Conservation (phyloP, 2,888 invertebrate genomes). For the Strigamia transsilvanica region DNA sequence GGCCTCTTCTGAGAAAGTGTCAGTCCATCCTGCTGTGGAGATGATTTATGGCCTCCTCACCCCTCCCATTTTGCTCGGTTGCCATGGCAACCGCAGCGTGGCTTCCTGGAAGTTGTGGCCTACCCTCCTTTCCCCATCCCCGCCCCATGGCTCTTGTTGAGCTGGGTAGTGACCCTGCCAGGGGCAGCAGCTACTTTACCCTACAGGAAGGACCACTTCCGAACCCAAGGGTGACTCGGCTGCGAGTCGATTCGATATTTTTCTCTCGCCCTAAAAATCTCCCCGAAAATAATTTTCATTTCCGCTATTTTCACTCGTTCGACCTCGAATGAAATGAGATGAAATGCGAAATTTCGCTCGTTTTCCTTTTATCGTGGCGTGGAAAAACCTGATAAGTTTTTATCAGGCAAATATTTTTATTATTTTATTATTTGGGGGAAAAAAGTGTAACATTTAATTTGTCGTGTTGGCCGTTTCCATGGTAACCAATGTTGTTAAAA, state of each 20-base stretch:
- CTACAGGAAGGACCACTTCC: slow-evolving; percentile 33
- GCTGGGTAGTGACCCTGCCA: slow-evolving; percentile 51
- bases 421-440: neutral
- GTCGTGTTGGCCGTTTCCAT: slow-evolving; percentile 29
- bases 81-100: slow-evolving; percentile 50
- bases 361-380: neutral
- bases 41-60: slow-evolving; percentile 52
- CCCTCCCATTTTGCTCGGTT: slow-evolving; percentile 48
- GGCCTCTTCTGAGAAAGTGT: slow-evolving; percentile 46
- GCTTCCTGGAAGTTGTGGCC: slow-evolving; percentile 53
- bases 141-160: slow-evolving; percentile 39
- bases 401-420: slow-evolving; percentile 33
- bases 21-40: slow-evolving; percentile 48
- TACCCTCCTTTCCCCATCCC: slow-evolving; percentile 40
- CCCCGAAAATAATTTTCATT: neutral
- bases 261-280: slow-evolving; percentile 26
- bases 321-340: too few relatives aligned
- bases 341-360: neutral
- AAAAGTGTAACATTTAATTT: slow-evolving; percentile 32
- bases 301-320: neutral
- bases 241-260: slow-evolving; percentile 28
- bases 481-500: slow-evolving; percentile 44
- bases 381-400: neutral
- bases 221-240: slow-evolving; percentile 23
- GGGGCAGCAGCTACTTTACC: slow-evolving; percentile 27